A percentile compares a stretch with the other conserved stretches of the same genome.
Conservation (phyloP, 2,113 vertebrate genomes). For the Rhea pennata region DNA sequence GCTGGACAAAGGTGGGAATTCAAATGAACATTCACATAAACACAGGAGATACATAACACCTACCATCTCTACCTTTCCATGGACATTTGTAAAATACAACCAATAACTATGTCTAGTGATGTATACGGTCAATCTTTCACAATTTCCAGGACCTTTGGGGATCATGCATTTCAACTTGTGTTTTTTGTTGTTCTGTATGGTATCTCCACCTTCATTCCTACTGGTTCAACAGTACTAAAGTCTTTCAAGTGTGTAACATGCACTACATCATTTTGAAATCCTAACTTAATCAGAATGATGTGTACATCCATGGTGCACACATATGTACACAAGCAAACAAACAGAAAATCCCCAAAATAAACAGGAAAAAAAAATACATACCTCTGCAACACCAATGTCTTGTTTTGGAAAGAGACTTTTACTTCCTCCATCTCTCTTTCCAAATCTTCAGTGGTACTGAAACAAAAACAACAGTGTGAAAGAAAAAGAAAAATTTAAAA, state of each 20-base stretch:
- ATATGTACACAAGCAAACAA: neutral
- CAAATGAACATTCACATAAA: neutral
- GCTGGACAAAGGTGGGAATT: neutral
- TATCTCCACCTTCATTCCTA: neutral
- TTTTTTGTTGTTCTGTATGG: neutral
- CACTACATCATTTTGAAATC: neutral
- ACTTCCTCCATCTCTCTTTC: conserved; percentile 28
- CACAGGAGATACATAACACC: accelerated
- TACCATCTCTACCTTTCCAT: neutral
- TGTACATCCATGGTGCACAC: neutral
- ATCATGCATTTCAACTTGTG: neutral
- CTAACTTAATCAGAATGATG: neutral
- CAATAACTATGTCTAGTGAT: neutral
- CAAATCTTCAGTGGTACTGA: conserved; percentile 37
- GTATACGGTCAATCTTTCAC: neutral
- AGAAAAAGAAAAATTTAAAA: neutral
- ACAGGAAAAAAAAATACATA: neutral
- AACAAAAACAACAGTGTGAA: neutral
- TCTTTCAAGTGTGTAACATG: neutral
- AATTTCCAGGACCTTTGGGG: neutral
- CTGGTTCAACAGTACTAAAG: neutral
- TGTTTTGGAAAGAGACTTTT: conserved; percentile 45
- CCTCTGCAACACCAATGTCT: conserved; percentile 66
- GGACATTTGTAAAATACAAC: neutral
- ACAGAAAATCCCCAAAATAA: neutral